A percentile compares a stretch with the other conserved stretches of the same genome.
Conservation (phyloP, 2,797 vertebrate species). For the Garrulus glandarius region DNA sequence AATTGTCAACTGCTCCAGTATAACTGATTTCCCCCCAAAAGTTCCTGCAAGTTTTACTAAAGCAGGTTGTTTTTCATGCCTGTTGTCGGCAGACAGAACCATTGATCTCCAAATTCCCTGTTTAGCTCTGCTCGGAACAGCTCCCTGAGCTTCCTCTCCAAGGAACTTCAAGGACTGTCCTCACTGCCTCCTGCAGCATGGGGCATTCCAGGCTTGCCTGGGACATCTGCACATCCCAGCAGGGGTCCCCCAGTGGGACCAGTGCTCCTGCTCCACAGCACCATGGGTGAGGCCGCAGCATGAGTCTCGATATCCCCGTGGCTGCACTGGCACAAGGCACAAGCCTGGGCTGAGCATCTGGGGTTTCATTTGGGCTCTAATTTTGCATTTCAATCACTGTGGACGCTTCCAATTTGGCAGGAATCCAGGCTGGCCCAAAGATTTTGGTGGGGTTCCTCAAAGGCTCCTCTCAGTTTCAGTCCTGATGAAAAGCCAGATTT, state of each 20-base stretch:
- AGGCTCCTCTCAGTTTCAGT: not conserved
- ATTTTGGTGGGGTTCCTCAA: not conserved
- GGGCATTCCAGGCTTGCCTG: not conserved
- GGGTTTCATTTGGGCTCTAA: not conserved
- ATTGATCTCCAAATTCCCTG: not conserved
- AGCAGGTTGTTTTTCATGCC: not conserved
- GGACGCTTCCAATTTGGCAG: not conserved
- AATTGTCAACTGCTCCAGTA: not conserved
- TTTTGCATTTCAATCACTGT: not conserved
- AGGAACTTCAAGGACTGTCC: not conserved
- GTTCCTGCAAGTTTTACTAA: not conserved
- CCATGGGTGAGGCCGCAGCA: fast-evolving
- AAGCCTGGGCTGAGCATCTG: not conserved
- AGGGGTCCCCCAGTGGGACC: not conserved
- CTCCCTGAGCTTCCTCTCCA: not conserved
- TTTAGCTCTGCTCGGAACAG: not conserved
- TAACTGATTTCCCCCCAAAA: not conserved
- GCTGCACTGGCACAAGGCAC: not conserved
- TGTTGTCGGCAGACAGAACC: fast-evolving
- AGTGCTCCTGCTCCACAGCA: not conserved
- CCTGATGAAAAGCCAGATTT: not conserved
- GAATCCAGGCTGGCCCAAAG: not conserved
- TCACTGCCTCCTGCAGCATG: not conserved
- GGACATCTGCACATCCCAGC: not conserved
- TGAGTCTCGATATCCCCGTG: fast-evolving